Conservation (phyloP, 2,113 vertebrate species). For the Boleophthalmus pectinirostris region DNA sequence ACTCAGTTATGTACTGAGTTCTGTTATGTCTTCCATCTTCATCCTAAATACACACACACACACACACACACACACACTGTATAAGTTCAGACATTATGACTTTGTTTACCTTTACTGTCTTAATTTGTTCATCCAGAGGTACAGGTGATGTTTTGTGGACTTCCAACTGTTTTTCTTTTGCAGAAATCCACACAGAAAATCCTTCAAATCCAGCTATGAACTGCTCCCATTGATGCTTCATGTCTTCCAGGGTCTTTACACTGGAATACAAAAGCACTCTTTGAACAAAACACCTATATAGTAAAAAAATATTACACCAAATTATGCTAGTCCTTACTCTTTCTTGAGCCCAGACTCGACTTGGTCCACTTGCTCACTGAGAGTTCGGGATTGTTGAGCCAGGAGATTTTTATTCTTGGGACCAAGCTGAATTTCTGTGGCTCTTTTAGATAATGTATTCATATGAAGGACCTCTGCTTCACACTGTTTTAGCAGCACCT, state of each 20-base stretch:
- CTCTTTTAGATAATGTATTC: slow-evolving; percentile 86
- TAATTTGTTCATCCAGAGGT: slow-evolving; percentile 84
- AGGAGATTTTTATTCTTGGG: slow-evolving; percentile 85
- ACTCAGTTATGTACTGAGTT: no score
- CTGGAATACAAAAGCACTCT: slow-evolving; percentile 67
- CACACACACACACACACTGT: no score
- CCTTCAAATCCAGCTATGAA: slow-evolving; percentile 88
- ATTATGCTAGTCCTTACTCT: slow-evolving; percentile 78
- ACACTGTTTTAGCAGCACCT: slow-evolving; percentile 88
- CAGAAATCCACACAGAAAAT: slow-evolving; percentile 89
- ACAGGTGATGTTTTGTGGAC: slow-evolving; percentile 78
- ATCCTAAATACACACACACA: no score
- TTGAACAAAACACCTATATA: neutral
- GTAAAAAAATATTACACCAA: neutral
- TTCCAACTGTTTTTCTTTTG: slow-evolving; percentile 87
- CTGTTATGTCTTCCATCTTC: no score
- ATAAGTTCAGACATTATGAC: no score
- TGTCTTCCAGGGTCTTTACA: slow-evolving; percentile 88
- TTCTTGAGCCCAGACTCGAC: slow-evolving; percentile 85
- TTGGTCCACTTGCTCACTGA: slow-evolving; percentile 87
- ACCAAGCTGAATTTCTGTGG: slow-evolving; percentile 89
- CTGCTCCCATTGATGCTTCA: slow-evolving; percentile 90
- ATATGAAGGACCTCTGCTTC: slow-evolving; percentile 84
- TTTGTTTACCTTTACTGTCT: slow-evolving; percentile 83
- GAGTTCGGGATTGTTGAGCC: slow-evolving; percentile 81